Base-by-base conservation (phyloP, 2,888 invertebrate species). In the Coremacera marginata region DNA sequence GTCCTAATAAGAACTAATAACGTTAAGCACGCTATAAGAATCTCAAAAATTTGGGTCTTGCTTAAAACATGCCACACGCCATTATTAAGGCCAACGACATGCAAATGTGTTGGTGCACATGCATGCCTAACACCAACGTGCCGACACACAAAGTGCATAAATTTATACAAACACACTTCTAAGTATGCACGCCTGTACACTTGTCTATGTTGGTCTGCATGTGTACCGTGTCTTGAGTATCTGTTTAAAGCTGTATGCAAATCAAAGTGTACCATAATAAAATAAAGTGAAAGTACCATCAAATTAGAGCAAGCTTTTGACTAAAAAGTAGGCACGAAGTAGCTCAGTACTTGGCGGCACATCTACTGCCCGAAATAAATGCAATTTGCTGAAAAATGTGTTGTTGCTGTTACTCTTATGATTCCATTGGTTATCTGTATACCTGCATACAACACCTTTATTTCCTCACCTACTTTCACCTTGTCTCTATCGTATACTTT, bases 181-280 rank as follows among this genome's bases (percentile, higher is more conserved):
- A 31, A 25, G 60, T 19, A 71, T 34, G 51, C 55, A 31, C 34
- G 31, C 25, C 25, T 60, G 31, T 14, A 11, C 3, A 60, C 5
- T 3, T 22, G 51, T n/a, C 1, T 52, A 7, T n/a, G 52, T 4
- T 44, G 44, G 44, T 60, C 49, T 49, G 62, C 8, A 16, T 71
- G 57, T 57, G 57, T 51, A 55, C 49, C 73, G 57, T 65, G 65
- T 14, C 37, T 37, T 9, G 27, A 72, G 72, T 25, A 62, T 62
- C 72, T 72, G 72, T 49, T 72, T 37, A n/a, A 63, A 72, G 60
- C 49, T 62, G 5, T 44, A 60, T 72, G 62, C 62, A 60, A 72
- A 72, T 72, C 72, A 62, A 27, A 71, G 62, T 44, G 19, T 11
- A 44, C 25, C 27, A 7, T 22, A 27, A 27, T 7, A 49, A 51